These are phyloP conservation scores for Mayetiola destructor DNA, from an alignment of 2,888 invertebrate genomes.

Conservation along the genomic window DNA sequence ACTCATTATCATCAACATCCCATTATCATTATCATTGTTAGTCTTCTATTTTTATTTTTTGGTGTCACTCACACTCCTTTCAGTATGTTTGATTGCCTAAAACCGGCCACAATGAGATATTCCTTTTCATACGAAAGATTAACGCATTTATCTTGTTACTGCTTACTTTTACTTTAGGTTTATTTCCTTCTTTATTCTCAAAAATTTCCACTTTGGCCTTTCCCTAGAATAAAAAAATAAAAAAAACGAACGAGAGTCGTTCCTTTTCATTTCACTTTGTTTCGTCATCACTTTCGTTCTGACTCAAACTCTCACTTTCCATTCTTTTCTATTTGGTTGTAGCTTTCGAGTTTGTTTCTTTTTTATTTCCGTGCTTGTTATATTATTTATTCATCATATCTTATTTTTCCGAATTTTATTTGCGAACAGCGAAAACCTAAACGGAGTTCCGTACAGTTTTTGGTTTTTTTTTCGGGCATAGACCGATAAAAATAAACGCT, in stretches of 20 bases:
- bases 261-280: background rate
- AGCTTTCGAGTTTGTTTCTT: too few species aligned
- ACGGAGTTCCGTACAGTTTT: too few species aligned
- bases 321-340: too few species aligned
- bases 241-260: too few species aligned
- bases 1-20: constrained; percentile 5
- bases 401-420: background rate
- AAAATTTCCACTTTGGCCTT: background rate
- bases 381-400: background rate
- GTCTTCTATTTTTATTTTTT: background rate
- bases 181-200: too few species aligned
- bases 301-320: too few species aligned
- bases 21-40: background rate
- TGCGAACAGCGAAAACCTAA: background rate
- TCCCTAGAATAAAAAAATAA: too few species aligned
- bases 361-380: too few species aligned
- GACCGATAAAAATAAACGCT: constrained; percentile 3
- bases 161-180: background rate
- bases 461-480: background rate
- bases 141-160: constrained; percentile 8
- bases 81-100: too few species aligned
- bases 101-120: too few species aligned
- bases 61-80: too few species aligned
- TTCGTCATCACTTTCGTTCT: background rate
- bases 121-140: background rate